Percentiles rank a stretch among this genome's conserved stretches.
These are phyloP conservation scores for Phyllotreta cruciferae DNA, from an alignment of 2,888 invertebrate species.

Conservation along the genomic window DNA sequence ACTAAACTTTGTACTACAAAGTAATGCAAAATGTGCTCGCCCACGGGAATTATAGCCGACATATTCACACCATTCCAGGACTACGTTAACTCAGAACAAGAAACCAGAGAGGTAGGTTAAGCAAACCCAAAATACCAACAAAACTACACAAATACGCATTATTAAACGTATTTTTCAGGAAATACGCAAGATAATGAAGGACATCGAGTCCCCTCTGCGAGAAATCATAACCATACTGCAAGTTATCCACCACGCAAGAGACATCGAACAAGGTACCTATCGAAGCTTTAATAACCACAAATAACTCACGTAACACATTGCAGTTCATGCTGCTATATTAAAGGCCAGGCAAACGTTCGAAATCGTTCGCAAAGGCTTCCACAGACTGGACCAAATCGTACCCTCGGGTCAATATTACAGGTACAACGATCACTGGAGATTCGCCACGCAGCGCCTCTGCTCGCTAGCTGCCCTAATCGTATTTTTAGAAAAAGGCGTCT, in stretches of 20 bases:
- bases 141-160: conserved; percentile 15
- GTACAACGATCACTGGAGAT: conserved; percentile 89
- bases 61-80: conserved; percentile 81
- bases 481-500: conserved; percentile 79
- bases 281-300: background rate
- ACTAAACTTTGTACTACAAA: background rate
- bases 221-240: conserved; percentile 83
- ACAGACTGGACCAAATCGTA: conserved; percentile 69
- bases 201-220: conserved; percentile 79
- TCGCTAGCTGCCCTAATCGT: conserved; percentile 79
- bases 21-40: conserved; percentile 38
- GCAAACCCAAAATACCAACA: conserved; percentile 34
- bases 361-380: conserved; percentile 70
- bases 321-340: conserved; percentile 70
- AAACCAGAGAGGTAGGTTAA: conserved; percentile 74
- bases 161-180: conserved; percentile 60
- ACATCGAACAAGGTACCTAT: conserved; percentile 68
- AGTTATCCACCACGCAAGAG: conserved; percentile 77
- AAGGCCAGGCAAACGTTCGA: conserved; percentile 72
- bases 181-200: conserved; percentile 74
- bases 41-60: conserved; percentile 60
- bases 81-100: conserved; percentile 79
- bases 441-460: conserved; percentile 79
- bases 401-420: conserved; percentile 83
- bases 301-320: conserved; percentile 16